phyloP scores from a whole-genome alignment of 2,888 invertebrate genomes.

The Meiosimyza platycephala region DNA sequence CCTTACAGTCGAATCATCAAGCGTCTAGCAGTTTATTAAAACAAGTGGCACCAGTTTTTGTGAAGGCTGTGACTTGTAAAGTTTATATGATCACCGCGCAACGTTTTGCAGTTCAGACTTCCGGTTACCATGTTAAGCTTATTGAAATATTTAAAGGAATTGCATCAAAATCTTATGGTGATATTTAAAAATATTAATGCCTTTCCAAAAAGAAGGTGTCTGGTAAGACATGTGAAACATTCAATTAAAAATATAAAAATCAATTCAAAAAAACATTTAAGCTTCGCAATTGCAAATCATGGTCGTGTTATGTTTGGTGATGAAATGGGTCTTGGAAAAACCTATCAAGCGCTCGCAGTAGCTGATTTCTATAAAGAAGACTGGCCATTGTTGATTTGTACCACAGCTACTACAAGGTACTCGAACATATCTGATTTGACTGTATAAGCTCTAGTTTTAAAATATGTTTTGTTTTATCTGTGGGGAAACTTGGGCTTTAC shows the following conservation, averaged over 20 bases:
- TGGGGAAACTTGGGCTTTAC: conserved; percentile 85
- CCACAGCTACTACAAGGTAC: conserved; percentile 92
- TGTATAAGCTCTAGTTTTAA: not conserved
- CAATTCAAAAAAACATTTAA: conserved; percentile 59
- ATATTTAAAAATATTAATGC: conserved; percentile 75
- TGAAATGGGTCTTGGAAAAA: conserved; percentile 98
- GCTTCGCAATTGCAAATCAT: conserved; percentile 83
- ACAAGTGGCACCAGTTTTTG: conserved; percentile 51
- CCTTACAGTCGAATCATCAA: conserved; percentile 13
- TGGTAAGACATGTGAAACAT: conserved; percentile 68
- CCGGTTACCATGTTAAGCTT: conserved; percentile 75
- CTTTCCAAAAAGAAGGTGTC: conserved; percentile 91
- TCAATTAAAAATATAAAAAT: not conserved
- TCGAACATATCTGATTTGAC: not conserved
- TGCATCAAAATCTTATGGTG: conserved; percentile 79
- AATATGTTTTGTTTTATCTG: not conserved
- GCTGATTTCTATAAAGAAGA: conserved; percentile 88
- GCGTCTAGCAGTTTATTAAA: conserved; percentile 32
- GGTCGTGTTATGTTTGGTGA: conserved; percentile 93
- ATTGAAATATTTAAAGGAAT: conserved; percentile 83
- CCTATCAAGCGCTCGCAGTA: conserved; percentile 92
- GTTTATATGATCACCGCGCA: conserved; percentile 72
- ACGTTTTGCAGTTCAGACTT: conserved; percentile 79
- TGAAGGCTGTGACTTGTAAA: conserved; percentile 62
- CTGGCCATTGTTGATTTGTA: conserved; percentile 94